These are phyloP conservation scores for Aurelia coerulea DNA, from an alignment of 30 jellyfish, hydroid and myxozoan genomes.

Conservation along the genomic window DNA sequence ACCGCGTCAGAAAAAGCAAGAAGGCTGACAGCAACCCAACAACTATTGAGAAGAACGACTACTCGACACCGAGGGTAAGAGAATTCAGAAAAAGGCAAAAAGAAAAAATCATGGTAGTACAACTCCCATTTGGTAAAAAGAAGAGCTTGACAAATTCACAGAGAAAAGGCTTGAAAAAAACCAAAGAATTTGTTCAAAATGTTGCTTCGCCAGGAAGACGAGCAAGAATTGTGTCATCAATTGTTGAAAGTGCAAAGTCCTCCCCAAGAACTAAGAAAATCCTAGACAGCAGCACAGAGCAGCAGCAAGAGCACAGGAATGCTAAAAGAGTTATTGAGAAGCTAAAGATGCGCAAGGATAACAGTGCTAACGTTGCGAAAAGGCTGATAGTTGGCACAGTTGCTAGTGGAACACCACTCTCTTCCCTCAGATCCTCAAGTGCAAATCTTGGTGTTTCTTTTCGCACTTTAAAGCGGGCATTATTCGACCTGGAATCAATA, in stretches of 20 bases:
- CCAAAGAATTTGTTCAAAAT: constrained; percentile 30
- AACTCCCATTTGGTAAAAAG: constrained; percentile 51
- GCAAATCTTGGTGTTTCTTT: constrained; percentile 37
- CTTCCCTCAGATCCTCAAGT: constrained; percentile 25
- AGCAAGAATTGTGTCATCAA: constrained; percentile 37
- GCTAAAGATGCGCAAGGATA: constrained; percentile 46
- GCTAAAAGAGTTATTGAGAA: constrained; percentile 22
- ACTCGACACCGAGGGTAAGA: constrained; percentile 56
- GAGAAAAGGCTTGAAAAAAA: constrained; percentile 27
- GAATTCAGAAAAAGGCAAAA: constrained; percentile 28
- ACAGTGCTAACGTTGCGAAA: constrained; percentile 63
- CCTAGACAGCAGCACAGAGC: constrained; percentile 28
- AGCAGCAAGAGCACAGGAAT: constrained; percentile 37
- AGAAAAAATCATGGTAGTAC: constrained; percentile 41
- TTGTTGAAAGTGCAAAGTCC: constrained; percentile 49
- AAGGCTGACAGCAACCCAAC: constrained; percentile 35
- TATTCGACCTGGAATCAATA: constrained; percentile 32
- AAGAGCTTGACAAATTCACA: constrained; percentile 51
- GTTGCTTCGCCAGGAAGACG: constrained; percentile 17
- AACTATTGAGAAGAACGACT: constrained; percentile 17
- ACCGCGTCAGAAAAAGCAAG: constrained; percentile 33
- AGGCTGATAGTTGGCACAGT: constrained; percentile 42
- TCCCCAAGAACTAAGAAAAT: constrained; percentile 47
- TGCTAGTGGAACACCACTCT: constrained; percentile 36
- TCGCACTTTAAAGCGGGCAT: constrained; percentile 38